Percentiles rank a stretch among this genome's conserved stretches.
Evolutionary conservation across 2,113 vertebrate species (phyloP).

Genomic region (Desmodus rotundus): DNA sequence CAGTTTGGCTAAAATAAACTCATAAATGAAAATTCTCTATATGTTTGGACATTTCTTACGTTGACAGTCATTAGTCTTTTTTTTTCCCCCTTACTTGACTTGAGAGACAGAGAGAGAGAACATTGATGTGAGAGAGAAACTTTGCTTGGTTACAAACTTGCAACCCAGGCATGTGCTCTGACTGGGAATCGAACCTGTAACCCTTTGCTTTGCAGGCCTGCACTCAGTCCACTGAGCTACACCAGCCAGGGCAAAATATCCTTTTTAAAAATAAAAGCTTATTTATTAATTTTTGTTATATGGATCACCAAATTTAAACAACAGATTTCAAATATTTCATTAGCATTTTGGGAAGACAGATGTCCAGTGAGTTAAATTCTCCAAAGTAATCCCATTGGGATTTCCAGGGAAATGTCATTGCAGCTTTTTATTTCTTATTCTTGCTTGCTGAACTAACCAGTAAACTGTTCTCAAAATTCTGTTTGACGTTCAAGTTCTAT

Average conservation of each 20-base stretch:
- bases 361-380: neutral
- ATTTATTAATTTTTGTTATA: neutral
- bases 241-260: neutral
- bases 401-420: slow-evolving; percentile 20
- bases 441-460: neutral
- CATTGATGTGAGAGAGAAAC: no score
- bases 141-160: no score
- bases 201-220: no score
- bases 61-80: neutral
- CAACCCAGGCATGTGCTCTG: no score
- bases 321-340: neutral
- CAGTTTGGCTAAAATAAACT: neutral
- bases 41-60: neutral
- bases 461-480: slow-evolving; percentile 1
- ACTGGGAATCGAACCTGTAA: no score
- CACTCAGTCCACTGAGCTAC: no score
- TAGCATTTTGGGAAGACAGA: neutral
- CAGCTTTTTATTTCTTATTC: slow-evolving; percentile 35
- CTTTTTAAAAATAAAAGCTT: neutral
- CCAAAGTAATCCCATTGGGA: neutral
- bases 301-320: neutral
- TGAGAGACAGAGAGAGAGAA: no score
- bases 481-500: neutral
- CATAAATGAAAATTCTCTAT: neutral
- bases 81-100: no score